Evolutionary conservation across 1,140 invertebrate genomes (phyloP).

Genomic region (Oedothorax gibbosus): DNA sequence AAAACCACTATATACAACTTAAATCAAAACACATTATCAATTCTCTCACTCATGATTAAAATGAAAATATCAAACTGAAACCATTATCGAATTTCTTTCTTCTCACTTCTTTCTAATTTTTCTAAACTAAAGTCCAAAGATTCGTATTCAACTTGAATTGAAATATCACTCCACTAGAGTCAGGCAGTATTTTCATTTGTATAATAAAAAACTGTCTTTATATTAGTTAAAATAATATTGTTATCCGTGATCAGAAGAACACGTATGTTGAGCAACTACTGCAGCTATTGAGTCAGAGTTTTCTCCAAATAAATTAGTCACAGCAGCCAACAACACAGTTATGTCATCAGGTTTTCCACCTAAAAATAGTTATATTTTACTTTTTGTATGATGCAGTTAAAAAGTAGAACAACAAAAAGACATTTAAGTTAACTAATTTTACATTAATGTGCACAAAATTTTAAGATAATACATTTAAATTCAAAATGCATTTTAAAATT

Average conservation of each 20-base stretch:
- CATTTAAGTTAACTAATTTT: not conserved
- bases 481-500: no score
- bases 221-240: not conserved
- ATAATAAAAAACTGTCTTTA: conserved; percentile 12
- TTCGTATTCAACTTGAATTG: conserved; percentile 7
- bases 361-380: conserved; percentile 66
- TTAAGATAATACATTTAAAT: not conserved
- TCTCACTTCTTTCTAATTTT: not conserved
- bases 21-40: not conserved
- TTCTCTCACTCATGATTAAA: not conserved
- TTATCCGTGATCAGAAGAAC: conserved; percentile 56
- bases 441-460: not conserved
- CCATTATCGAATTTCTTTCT: not conserved
- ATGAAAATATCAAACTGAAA: not conserved
- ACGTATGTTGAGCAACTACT: conserved; percentile 52
- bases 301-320: conserved; percentile 67
- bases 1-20: not conserved
- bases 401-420: not conserved
- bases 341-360: conserved; percentile 98
- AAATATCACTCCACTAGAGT: conserved; percentile 25
- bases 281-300: conserved; percentile 36
- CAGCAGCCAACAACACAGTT: conserved; percentile 92
- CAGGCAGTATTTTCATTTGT: not conserved
- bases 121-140: conserved; percentile 5
- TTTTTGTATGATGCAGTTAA: not conserved